Conservation (phyloP, 2,113 vertebrate species). For the Oncorhynchus gorbuscha region DNA sequence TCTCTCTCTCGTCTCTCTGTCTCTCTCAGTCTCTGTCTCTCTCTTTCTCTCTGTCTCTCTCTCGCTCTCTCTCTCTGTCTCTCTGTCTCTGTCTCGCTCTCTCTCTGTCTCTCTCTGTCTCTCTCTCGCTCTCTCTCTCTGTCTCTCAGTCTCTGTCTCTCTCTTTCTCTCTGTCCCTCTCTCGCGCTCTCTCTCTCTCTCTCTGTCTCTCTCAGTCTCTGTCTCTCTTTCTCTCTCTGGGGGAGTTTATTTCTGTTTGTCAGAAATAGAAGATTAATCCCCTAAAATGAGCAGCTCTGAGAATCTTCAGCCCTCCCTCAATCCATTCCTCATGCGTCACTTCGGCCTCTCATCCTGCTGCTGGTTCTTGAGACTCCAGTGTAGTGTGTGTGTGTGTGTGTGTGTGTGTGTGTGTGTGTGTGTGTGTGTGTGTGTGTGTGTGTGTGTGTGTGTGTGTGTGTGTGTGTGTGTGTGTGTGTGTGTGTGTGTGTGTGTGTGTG, state of each 20-base stretch:
- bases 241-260: constrained; percentile 11
- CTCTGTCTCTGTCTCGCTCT: too few relatives aligned
- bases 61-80: too few relatives aligned
- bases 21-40: too few relatives aligned
- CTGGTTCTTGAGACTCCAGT: not conserved
- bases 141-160: not conserved
- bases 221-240: not conserved
- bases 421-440: constrained; percentile 25
- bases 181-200: not conserved
- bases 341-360: not conserved
- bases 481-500: constrained; percentile 22
- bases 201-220: not conserved
- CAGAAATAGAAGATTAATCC: constrained; percentile 69
- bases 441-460: constrained; percentile 35
- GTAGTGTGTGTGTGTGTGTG: constrained; percentile 29
- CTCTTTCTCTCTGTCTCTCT: too few relatives aligned
- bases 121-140: not conserved
- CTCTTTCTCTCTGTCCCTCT: not conserved
- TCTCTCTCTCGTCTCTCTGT: too few relatives aligned
- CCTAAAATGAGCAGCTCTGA: constrained; percentile 61
- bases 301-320: constrained; percentile 41
- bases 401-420: constrained; percentile 29
- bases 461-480: constrained; percentile 12
- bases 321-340: constrained; percentile 34
- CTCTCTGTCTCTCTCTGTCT: not conserved